Evolutionary conservation across 2,797 vertebrate genomes (phyloP), one percentile per base, ranked within the genome.

Genomic region (Pampus argenteus): DNA sequence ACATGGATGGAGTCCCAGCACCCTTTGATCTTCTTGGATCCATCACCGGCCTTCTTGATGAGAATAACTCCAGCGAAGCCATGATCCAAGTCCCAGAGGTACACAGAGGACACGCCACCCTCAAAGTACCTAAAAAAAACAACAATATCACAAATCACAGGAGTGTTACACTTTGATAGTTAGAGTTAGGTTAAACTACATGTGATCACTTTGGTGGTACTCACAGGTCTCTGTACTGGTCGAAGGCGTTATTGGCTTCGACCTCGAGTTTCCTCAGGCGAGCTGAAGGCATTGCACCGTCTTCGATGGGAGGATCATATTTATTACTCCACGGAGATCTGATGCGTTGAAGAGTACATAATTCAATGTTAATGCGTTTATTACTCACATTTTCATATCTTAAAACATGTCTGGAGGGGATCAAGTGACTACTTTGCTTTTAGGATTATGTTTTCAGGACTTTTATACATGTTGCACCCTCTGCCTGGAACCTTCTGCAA

Each of bases 1-100:
- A 99, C 98, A n/a, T 99, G 98, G 93, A 99, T 99, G 83, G 98
- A 99, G 92, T 99, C 98, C 98, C 98, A 99, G 93, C 98, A 99
- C 71, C 98, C 98, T 84, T 99, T 99, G 91, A 99, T 99, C 93
- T 99, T 99, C 95, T 99, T 99, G 86, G 97, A 99, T 87, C 98
- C 98, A 2, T 99, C 98, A 23, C 98, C 98, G 17, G 98, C 98
- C 90, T 99, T 99, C 93, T 99, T 99, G 86, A 99, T 99, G 86
- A 99, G 98, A 94, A 99, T 99, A 87, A 99, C 98, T 45, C 98
- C 98, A 1, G 98, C 98, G 47, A 99, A 99, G 62, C 98, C 98
- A 55, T 99, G 97, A 92, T 99, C 98, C 94, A 99, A 94, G 92
- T 99, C 98, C 98, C 98, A 99, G 90, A 99, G 97, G 94, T 99